Base-by-base conservation (phyloP, 2,113 vertebrate species). In the Ariopsis seemanni region DNA sequence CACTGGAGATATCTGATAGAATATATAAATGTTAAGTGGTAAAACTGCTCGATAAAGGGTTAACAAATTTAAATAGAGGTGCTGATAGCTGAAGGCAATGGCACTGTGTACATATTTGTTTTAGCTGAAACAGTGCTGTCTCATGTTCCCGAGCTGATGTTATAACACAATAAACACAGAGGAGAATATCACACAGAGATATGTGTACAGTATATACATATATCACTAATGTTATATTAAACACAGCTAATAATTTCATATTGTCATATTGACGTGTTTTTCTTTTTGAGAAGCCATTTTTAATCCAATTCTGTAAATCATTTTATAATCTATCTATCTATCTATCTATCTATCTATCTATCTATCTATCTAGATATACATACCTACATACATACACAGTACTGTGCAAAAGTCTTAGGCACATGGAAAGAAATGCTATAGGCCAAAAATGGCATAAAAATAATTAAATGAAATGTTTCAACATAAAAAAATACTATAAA, bases 81-180 rank as follows among this genome's bases (percentile, higher is more conserved):
- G 85, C 48, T 34, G 89, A 89, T 81, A 75, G 80, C 30, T 74
- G 34, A 62, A 79, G 50, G 86, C 30, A 48, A 55, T 77, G 87
- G 18, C 81, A 50, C 55, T 84, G 67, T 50, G 58, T 87, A 91
- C 90, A 91, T 86, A 91, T 91, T 91, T 86, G 71, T 81, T 86
- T 42, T 50, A 82, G 83, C 71, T 88, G 85, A 72, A 88, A 80
- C 34, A 11, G 58, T 58, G 69, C 50, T 30, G 72, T 69, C 65
- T 75, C 74, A 81, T 74, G 22, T 83, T 86, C 34, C 25, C 15
- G 10, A 78, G 86, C 71, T 71, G 63, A 52, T 88, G 71, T 90
- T 60, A 89, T 75, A 63, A 78, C 65, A 84, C 82, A n/a, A 58
- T 87, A 87, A 89, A 88, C 87, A 88, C 71, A 10, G 27, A 84